Evolutionary conservation across 2,888 invertebrate genomes (phyloP), one percentile per base, ranked within the genome.

Genomic region (Agrochola macilenta): DNA sequence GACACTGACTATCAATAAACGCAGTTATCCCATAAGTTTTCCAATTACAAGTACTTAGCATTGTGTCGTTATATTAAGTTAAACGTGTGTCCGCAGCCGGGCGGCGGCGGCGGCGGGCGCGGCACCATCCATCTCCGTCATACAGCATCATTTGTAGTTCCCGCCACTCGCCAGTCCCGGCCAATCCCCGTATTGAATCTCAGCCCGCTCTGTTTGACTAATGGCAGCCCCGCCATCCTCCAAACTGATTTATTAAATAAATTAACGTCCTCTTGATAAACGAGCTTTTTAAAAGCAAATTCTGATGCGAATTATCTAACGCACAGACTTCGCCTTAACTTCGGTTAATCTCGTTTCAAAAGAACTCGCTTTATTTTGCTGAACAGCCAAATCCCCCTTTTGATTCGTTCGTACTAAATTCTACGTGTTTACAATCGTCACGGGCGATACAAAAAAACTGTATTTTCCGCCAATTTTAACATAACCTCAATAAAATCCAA

Each of bases 211-310:
- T 86, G 89, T 92, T 93, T 94, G 95, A 95, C 92, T 95, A 95
- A 96, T 96, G 93, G 93, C 91, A 83, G 88, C 79, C 90, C 90
- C 91, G 90, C 89, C 92, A 93, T 91, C 92, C 89, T 91, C 91
- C 92, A 88, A 93, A 91, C 93, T 87, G 95, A 95, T 95, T 96
- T 95, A 96, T 96, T 95, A 93, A 95, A 95, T 95, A 95, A 95
- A 95, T 95, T 95, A 94, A 92, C 92, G 91, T 93, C 90, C 85
- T 78, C 86, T 86, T 94, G 94, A 95, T 93, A 93, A 94, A 95
- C 93, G 93, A 93, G 87, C 90, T 88, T 89, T 93, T 92, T 91
- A 91, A 92, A 93, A 89, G 92, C 89, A 91, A 93, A 93, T 92
- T 90, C 89, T 89, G 85, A 88, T 89, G 90, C 89, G 85, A 92